phyloP scores from a whole-genome alignment of 2,113 vertebrate genomes.

The Platysteira castanea region DNA sequence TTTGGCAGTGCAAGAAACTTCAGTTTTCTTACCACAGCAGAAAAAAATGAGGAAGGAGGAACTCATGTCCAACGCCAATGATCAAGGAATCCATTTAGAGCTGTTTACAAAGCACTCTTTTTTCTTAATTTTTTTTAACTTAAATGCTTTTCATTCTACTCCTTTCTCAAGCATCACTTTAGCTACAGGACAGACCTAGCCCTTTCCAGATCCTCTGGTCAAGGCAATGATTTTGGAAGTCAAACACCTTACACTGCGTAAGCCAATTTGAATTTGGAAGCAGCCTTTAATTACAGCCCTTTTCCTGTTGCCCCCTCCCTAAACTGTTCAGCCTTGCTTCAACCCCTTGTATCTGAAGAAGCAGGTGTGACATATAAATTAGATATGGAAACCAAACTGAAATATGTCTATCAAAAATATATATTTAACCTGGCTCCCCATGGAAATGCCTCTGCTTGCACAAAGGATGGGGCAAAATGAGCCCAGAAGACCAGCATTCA shows the following conservation, averaged over 20 bases:
- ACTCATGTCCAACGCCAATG: background rate
- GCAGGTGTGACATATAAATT: accelerated
- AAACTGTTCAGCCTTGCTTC: background rate
- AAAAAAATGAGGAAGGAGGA: background rate
- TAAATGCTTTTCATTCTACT: background rate
- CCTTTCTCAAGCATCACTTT: background rate
- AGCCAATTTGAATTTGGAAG: background rate
- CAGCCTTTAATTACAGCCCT: background rate
- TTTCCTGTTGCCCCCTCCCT: background rate
- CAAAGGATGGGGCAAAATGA: background rate
- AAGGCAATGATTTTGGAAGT: background rate
- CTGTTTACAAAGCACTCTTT: background rate
- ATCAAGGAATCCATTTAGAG: background rate
- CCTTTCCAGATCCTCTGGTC: background rate
- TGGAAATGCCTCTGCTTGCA: background rate
- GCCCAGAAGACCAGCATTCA: background rate
- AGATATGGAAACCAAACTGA: background rate
- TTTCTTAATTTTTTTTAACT: background rate
- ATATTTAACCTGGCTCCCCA: background rate
- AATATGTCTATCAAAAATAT: background rate
- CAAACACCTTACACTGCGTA: background rate
- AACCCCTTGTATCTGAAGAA: background rate
- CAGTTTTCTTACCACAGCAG: background rate
- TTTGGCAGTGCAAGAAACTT: background rate
- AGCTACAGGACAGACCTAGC: background rate